Conservation (phyloP, 2,113 vertebrate genomes). For the Heterochromis multidens region DNA sequence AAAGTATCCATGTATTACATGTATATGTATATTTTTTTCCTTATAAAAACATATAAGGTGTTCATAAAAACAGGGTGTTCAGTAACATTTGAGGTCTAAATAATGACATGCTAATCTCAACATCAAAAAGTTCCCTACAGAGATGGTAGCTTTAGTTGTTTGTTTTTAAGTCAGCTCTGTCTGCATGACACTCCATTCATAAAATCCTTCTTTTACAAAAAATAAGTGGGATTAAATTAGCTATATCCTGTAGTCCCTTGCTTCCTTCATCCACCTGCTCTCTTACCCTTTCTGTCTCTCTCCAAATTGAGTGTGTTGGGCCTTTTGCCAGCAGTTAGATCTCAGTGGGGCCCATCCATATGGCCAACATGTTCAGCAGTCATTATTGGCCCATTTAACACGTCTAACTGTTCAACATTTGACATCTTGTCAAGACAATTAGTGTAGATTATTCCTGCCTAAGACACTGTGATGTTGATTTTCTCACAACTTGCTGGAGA, state of each 20-base stretch:
- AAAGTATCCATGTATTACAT: neutral
- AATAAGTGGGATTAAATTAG: neutral
- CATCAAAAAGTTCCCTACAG: neutral
- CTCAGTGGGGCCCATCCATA: constrained; percentile 60
- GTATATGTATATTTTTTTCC: neutral
- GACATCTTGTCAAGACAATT: constrained; percentile 66
- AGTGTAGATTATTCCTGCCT: constrained; percentile 31
- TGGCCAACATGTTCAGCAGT: constrained; percentile 53
- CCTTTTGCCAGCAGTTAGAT: constrained; percentile 58
- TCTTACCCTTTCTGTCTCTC: neutral
- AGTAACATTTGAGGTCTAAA: neutral
- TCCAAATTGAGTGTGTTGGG: constrained; percentile 28
- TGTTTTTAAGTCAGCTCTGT: neutral
- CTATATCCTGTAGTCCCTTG: neutral
- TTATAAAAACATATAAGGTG: too few relatives aligned
- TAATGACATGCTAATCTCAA: neutral
- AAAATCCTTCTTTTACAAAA: neutral
- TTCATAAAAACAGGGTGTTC: too few relatives aligned
- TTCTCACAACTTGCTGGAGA: neutral
- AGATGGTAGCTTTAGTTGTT: neutral
- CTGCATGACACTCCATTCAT: neutral
- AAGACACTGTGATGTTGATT: constrained; percentile 28
- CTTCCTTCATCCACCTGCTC: neutral
- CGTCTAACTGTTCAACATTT: constrained; percentile 62
- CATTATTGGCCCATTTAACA: constrained; percentile 61